These are phyloP conservation scores for Chaunax sp. DNA, from an alignment of 2,797 vertebrate genomes.

Conservation along the genomic window DNA sequence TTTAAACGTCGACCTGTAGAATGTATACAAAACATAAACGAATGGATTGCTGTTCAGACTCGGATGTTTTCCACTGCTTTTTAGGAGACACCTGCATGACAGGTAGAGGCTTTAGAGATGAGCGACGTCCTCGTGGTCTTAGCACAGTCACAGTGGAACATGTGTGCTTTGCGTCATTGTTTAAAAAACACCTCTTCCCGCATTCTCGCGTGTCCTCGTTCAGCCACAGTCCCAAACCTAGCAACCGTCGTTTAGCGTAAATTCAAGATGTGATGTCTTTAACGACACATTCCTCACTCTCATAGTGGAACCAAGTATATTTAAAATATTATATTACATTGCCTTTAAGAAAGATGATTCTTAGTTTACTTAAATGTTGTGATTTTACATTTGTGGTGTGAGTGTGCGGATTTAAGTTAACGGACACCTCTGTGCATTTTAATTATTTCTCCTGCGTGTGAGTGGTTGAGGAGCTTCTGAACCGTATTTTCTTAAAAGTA, in stretches of 20 bases:
- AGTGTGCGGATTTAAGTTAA: conserved; percentile 44
- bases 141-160: conserved; percentile 67
- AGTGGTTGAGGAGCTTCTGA: conserved; percentile 31
- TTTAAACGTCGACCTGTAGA: conserved; percentile 83
- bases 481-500: conserved; percentile 37
- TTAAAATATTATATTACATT: conserved; percentile 32
- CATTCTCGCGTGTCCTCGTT: conserved; percentile 30
- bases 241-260: conserved; percentile 31
- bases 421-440: conserved; percentile 21
- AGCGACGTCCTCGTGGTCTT: conserved; percentile 66
- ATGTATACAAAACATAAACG: conserved; percentile 72
- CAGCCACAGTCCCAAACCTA: conserved; percentile 1
- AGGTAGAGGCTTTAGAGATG: conserved; percentile 72
- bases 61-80: conserved; percentile 74
- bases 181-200: conserved; percentile 36
- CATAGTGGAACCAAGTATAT: conserved; percentile 54
- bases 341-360: conserved; percentile 45
- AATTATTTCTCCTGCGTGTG: conserved; percentile 22
- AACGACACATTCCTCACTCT: conserved; percentile 75
- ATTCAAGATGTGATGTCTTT: conserved; percentile 46
- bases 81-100: conserved; percentile 75
- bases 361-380: conserved; percentile 43
- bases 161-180: conserved; percentile 49
- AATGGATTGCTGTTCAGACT: conserved; percentile 48
- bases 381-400: conserved; percentile 47